Evolutionary conservation across 2,797 vertebrate species (phyloP).

Genomic region (Gallirallus australis): DNA sequence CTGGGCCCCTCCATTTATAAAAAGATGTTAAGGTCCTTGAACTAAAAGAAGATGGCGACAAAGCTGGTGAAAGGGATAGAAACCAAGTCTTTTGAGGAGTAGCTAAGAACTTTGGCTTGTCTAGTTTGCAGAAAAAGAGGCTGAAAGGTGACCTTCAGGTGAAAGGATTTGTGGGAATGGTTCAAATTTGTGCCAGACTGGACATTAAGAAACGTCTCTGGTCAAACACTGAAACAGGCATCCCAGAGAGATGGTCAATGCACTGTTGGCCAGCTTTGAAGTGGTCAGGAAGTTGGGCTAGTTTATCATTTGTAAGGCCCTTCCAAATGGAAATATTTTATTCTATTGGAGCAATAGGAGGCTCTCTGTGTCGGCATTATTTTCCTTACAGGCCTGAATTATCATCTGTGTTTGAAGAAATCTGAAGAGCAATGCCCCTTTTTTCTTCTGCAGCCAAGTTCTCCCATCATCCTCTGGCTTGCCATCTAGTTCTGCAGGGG

Average conservation of each 20-base stretch:
- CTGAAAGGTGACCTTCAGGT: too few relatives aligned
- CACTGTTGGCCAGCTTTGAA: background rate
- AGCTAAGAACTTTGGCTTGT: too few relatives aligned
- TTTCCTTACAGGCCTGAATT: background rate
- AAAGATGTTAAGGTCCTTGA: too few relatives aligned
- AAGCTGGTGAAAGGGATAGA: too few relatives aligned
- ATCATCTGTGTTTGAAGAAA: background rate
- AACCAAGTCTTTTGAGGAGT: too few relatives aligned
- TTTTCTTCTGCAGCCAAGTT: background rate
- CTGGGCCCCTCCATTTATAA: too few relatives aligned
- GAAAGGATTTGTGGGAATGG: too few relatives aligned
- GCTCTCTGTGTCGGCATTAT: rapidly evolving
- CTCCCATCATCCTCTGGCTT: background rate
- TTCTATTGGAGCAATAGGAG: background rate
- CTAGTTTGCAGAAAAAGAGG: too few relatives aligned
- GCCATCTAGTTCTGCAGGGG: background rate
- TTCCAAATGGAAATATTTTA: background rate
- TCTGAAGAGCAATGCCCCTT: background rate
- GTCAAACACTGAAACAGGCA: background rate
- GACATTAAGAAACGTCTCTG: background rate
- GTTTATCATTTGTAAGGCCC: background rate
- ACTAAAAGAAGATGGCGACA: too few relatives aligned
- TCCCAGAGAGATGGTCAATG: too few relatives aligned
- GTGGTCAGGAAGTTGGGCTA: background rate
- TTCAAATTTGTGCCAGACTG: background rate